Evolutionary conservation across 2,797 vertebrate genomes (phyloP), one percentile per base, ranked within the genome.

Genomic region (Galago senegalensis): DNA sequence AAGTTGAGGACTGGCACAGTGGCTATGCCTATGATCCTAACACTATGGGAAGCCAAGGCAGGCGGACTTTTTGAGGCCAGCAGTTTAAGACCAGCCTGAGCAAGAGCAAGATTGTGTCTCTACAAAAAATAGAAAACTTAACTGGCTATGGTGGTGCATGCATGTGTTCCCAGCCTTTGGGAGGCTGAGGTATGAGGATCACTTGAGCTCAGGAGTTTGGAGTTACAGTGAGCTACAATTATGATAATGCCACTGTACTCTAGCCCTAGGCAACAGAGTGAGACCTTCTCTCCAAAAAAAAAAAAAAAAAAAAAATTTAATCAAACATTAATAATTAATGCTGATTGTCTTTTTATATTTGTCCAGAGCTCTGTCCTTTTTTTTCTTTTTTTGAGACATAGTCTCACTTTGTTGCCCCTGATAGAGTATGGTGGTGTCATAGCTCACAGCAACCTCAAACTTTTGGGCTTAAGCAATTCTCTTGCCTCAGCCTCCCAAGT

Each of bases 261-360:
- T 67, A n/a, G 65, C 7, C 14, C 14, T 31, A 17, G 65, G 31
- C 16, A n/a, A 67, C 16, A n/a, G 65, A n/a, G 65, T n/a, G 65
- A 67, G 65, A 67, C 65, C 65, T 7, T n/a, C 17, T 67, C 65
- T 67, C 16, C 17, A 67, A n/a, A 67, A 67, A 73, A 91, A 84
- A 53, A 16, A 73, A 91, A 84, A 53, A 16, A 82, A 86, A 43
- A 73, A 11, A 34, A 34, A 34, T 73, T 84, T 83, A 79, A 53
- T 95, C 37, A 37, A 81, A 75, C 60, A 70, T 43, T 91, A 87
- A 69, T 69, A 88, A 87, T 93, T 34, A 34, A 34, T 34, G 25
- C 60, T 70, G 61, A 37, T 25, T 53, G 2, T 96, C 13, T 93
- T 60, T 93, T 81, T 80, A 70, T 91, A n/a, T 76, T 92, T 97